Evolutionary conservation across 2,797 vertebrate genomes (phyloP).

Genomic region (Lutra lutra): DNA sequence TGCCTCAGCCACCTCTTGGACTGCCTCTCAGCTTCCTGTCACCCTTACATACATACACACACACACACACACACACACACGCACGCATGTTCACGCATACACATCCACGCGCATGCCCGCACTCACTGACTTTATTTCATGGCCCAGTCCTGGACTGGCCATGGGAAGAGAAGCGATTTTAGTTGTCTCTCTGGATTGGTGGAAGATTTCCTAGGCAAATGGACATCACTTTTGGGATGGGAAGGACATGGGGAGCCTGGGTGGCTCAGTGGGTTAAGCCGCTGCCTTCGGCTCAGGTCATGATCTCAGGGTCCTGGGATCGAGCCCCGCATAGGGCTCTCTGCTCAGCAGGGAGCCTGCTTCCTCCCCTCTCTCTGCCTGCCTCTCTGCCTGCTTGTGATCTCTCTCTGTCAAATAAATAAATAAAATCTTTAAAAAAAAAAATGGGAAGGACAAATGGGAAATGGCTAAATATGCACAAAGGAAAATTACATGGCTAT

Average conservation of each 20-base stretch:
- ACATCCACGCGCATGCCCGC: background rate
- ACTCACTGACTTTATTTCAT: background rate
- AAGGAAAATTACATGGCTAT: background rate
- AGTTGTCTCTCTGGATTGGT: background rate
- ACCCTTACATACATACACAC: background rate
- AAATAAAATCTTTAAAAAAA: no score
- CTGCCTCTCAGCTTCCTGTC: background rate
- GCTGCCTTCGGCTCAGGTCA: no score
- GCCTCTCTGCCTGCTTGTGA: no score
- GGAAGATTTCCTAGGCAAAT: constrained; percentile 10
- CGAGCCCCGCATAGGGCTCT: no score
- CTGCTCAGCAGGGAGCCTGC: no score
- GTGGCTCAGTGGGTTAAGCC: no score
- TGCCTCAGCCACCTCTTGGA: background rate
- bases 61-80: background rate
- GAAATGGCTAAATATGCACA: background rate
- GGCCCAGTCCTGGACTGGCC: background rate
- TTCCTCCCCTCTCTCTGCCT: no score
- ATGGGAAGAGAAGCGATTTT: background rate
- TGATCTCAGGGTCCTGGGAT: no score
- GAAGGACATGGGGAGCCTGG: no score
- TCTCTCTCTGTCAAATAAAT: no score
- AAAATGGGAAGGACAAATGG: background rate
- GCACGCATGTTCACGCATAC: background rate
- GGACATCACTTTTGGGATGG: constrained; percentile 25